Evolutionary conservation across 2,113 vertebrate species (phyloP).

Genomic region (Psophia crepitans): DNA sequence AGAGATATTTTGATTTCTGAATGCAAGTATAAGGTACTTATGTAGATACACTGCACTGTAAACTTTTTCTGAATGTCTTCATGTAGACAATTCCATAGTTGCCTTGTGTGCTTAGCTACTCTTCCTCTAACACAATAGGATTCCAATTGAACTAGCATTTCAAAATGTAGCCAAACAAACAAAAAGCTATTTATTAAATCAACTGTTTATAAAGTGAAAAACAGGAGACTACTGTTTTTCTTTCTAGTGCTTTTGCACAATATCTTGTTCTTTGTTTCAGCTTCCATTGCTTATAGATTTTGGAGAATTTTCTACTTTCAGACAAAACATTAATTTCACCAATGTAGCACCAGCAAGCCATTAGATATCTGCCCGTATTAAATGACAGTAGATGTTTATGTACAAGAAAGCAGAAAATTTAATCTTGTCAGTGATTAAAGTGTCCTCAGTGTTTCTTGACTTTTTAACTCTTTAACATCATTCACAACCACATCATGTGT

Average conservation of each 20-base stretch:
- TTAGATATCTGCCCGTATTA: neutral
- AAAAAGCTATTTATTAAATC: neutral
- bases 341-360: neutral
- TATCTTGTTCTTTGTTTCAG: neutral
- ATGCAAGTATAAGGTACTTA: neutral
- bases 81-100: neutral
- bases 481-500: neutral
- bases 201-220: neutral
- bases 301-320: neutral
- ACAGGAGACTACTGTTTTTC: neutral
- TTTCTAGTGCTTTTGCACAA: neutral
- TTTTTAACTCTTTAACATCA: neutral
- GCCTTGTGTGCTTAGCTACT: neutral
- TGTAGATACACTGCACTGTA: neutral
- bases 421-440: constrained; percentile 19
- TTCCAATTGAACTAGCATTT: neutral
- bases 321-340: neutral
- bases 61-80: neutral
- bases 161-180: neutral
- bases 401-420: neutral
- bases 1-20: neutral
- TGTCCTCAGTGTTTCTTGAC: constrained; percentile 15
- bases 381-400: neutral
- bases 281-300: neutral
- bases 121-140: neutral